A percentile compares a stretch with the other conserved stretches of the same genome.
Conservation (phyloP, 2,797 vertebrate genomes). For the Pseudomugil tenellus region DNA sequence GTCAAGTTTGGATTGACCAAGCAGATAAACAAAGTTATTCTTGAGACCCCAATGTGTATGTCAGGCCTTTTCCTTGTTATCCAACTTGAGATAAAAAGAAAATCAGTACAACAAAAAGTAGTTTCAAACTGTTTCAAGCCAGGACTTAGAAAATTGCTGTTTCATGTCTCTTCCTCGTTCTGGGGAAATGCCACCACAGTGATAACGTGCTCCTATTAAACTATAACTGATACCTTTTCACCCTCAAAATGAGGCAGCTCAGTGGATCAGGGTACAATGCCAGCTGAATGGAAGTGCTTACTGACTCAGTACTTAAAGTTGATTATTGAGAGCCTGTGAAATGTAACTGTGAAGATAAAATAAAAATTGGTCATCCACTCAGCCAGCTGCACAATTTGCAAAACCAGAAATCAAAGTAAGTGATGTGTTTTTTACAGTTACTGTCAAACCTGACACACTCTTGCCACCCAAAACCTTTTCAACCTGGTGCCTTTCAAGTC, state of each 20-base stretch:
- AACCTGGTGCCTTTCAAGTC: slow-evolving; percentile 3
- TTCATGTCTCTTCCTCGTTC: slow-evolving; percentile 34
- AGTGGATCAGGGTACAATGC: slow-evolving; percentile 41
- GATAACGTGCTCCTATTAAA: slow-evolving; percentile 28
- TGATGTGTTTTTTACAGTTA: slow-evolving; percentile 40
- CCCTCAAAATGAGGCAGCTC: slow-evolving; percentile 38
- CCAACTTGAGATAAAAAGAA: slow-evolving; percentile 17
- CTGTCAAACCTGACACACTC: slow-evolving; percentile 11
- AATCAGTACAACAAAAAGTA: not conserved
- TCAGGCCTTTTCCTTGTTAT: slow-evolving; percentile 30
- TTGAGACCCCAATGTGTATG: slow-evolving; percentile 9
- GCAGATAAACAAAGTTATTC: slow-evolving; percentile 6
- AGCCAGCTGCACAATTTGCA: slow-evolving; percentile 46
- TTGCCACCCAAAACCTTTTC: slow-evolving; percentile 2
- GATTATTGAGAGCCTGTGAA: slow-evolving; percentile 39
- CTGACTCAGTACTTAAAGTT: slow-evolving; percentile 47
- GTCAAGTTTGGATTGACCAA: not conserved
- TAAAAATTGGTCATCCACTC: slow-evolving; percentile 52
- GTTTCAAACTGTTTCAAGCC: not conserved
- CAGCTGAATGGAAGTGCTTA: slow-evolving; percentile 60
- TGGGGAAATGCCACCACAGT: slow-evolving; percentile 30
- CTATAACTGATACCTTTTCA: slow-evolving; percentile 39
- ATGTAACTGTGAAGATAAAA: slow-evolving; percentile 52
- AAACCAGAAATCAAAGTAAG: slow-evolving; percentile 36
- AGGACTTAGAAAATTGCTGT: slow-evolving; percentile 24